These are phyloP conservation scores for Cerceris ruficornis DNA, from an alignment of 2,888 invertebrate species.

Conservation along the genomic window DNA sequence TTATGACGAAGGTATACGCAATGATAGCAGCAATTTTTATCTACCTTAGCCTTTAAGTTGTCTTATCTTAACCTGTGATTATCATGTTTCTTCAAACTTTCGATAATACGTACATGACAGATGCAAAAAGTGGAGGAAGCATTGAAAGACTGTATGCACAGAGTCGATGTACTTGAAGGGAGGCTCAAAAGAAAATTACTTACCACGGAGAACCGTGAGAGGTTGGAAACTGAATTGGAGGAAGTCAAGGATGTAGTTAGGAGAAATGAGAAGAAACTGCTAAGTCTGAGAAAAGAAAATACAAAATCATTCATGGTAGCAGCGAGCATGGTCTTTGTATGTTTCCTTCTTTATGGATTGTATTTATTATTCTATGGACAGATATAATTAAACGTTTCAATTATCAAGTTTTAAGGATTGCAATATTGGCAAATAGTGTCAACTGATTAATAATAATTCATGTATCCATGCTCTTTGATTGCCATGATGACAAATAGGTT, in stretches of 20 bases:
- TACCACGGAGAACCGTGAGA: slow-evolving; percentile 72
- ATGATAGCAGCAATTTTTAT: slow-evolving; percentile 1
- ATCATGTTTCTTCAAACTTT: not conserved
- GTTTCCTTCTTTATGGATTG: slow-evolving; percentile 72
- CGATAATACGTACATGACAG: slow-evolving; percentile 57
- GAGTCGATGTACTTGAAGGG: slow-evolving; percentile 71
- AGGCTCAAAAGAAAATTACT: slow-evolving; percentile 70
- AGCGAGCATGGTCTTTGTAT: slow-evolving; percentile 70
- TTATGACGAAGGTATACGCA: slow-evolving; percentile 63
- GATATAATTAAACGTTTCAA: slow-evolving; percentile 25
- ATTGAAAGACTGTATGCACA: slow-evolving; percentile 69
- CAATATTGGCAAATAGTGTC: not conserved
- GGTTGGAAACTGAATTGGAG: slow-evolving; percentile 73
- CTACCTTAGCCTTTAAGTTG: slow-evolving; percentile 12
- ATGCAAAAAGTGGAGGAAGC: slow-evolving; percentile 73
- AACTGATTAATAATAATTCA: not conserved
- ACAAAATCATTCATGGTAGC: slow-evolving; percentile 74
- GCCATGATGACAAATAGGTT: not conserved
- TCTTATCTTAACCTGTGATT: slow-evolving; percentile 18
- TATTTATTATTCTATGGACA: slow-evolving; percentile 66
- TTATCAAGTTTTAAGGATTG: not conserved
- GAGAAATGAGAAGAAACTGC: slow-evolving; percentile 71
- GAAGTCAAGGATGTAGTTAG: slow-evolving; percentile 71
- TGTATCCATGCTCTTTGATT: not conserved
- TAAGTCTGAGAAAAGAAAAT: slow-evolving; percentile 71